Evolutionary conservation across 2,888 invertebrate genomes (phyloP).

Genomic region (Pristionchus entomophagus): DNA sequence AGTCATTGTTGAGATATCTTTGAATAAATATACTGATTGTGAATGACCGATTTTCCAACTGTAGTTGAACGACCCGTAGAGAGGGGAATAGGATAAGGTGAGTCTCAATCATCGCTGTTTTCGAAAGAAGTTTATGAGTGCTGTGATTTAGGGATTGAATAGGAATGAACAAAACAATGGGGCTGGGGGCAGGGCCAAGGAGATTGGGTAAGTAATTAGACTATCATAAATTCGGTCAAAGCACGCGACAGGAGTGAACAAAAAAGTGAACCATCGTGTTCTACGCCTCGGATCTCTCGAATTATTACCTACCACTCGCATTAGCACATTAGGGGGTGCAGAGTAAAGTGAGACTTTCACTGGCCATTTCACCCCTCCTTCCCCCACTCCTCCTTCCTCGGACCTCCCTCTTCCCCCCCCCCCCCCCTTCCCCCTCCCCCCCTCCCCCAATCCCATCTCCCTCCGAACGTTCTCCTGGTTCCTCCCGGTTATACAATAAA

Average conservation of each 20-base stretch:
- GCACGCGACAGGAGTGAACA: too few relatives aligned
- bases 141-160: too few relatives aligned
- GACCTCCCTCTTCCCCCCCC: neutral
- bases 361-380: slow-evolving; percentile 4
- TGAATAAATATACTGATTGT: neutral
- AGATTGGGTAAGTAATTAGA: too few relatives aligned
- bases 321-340: slow-evolving; percentile 23
- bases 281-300: neutral
- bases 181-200: too few relatives aligned
- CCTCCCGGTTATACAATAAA: neutral
- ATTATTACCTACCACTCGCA: slow-evolving; percentile 35
- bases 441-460: neutral
- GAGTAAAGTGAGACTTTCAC: slow-evolving; percentile 39
- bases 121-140: too few relatives aligned
- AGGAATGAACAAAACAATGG: too few relatives aligned
- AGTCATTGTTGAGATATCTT: slow-evolving; percentile 18
- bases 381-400: too few relatives aligned
- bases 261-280: too few relatives aligned
- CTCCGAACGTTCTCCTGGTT: neutral
- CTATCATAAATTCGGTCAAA: too few relatives aligned
- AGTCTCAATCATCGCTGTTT: too few relatives aligned
- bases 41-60: neutral
- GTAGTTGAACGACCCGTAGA: too few relatives aligned
- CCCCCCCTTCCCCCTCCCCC: neutral
- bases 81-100: too few relatives aligned